Percentiles rank a stretch among this genome's conserved stretches.
phyloP scores from a whole-genome alignment of 1,140 invertebrate species.

The Eumeta japonica region DNA sequence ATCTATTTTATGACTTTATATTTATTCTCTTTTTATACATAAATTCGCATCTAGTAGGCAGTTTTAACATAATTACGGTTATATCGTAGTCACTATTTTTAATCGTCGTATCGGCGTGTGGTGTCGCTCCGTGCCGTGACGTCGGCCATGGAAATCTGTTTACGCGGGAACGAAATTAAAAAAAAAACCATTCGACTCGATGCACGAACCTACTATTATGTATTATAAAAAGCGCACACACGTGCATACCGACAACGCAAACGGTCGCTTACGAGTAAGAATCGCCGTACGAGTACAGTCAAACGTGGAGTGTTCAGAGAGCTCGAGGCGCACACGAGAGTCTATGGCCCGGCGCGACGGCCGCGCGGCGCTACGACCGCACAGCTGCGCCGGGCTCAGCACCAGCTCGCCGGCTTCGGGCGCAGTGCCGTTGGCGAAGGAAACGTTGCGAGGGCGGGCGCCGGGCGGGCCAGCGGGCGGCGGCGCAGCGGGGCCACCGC shows the following conservation, averaged over 20 bases:
- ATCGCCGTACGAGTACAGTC: conserved; percentile 26
- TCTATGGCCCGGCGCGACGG: not conserved
- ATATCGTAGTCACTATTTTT: conserved; percentile 38
- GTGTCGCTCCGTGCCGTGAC: too few relatives aligned
- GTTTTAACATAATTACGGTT: conserved; percentile 51
- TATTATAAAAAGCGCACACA: too few relatives aligned
- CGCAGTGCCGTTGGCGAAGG: conserved; percentile 37
- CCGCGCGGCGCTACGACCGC: conserved; percentile 30
- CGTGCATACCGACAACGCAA: too few relatives aligned
- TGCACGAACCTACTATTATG: too few relatives aligned
- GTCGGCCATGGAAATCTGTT: too few relatives aligned
- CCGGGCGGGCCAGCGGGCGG: conserved; percentile 7
- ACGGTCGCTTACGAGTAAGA: too few relatives aligned
- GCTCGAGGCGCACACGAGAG: not conserved
- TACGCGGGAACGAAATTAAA: too few relatives aligned
- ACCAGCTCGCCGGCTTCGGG: conserved; percentile 46
- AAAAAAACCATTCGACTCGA: too few relatives aligned
- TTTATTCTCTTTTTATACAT: conserved; percentile 46
- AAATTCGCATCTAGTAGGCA: conserved; percentile 56
- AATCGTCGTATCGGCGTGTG: conserved; percentile 22
- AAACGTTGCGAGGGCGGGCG: conserved; percentile 39
- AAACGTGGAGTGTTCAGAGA: conserved; percentile 37
- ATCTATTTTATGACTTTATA: conserved; percentile 54
- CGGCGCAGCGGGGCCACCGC: conserved; percentile 16
- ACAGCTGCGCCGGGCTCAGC: conserved; percentile 44